A percentile compares a stretch with the other conserved stretches of the same genome.
These are phyloP conservation scores for Taeniopygia guttata DNA, from an alignment of 2,797 vertebrate genomes.

Conservation along the genomic window DNA sequence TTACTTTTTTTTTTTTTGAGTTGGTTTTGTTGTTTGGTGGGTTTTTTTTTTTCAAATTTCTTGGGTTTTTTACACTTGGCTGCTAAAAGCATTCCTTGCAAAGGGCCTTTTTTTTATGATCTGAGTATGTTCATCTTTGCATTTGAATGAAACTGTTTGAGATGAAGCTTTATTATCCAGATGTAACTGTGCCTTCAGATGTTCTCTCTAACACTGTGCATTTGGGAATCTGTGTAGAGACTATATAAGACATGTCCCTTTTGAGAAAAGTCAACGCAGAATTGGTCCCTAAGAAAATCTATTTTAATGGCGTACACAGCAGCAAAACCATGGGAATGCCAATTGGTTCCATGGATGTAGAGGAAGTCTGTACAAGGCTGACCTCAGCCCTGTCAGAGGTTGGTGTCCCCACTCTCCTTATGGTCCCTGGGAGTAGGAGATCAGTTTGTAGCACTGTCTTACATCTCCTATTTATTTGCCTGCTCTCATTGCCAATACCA, in stretches of 20 bases:
- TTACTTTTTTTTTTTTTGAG: neutral
- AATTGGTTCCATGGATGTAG: rapidly evolving
- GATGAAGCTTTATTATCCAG: neutral
- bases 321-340: rapidly evolving
- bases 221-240: neutral
- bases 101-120: neutral
- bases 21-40: neutral
- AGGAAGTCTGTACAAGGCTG: neutral
- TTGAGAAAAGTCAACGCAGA: neutral
- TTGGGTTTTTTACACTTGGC: neutral
- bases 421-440: neutral
- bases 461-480: neutral
- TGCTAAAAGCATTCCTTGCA: neutral
- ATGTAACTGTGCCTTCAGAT: neutral
- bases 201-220: neutral
- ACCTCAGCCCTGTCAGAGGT: neutral
- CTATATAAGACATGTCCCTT: neutral
- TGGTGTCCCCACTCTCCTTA: neutral
- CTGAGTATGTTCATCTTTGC: neutral
- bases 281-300: neutral
- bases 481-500: neutral
- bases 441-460: neutral
- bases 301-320: neutral
- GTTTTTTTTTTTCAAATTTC: neutral
- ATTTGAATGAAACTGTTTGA: neutral